These are phyloP conservation scores for Tapera naevia DNA, from an alignment of 2,797 vertebrate genomes.

Conservation along the genomic window DNA sequence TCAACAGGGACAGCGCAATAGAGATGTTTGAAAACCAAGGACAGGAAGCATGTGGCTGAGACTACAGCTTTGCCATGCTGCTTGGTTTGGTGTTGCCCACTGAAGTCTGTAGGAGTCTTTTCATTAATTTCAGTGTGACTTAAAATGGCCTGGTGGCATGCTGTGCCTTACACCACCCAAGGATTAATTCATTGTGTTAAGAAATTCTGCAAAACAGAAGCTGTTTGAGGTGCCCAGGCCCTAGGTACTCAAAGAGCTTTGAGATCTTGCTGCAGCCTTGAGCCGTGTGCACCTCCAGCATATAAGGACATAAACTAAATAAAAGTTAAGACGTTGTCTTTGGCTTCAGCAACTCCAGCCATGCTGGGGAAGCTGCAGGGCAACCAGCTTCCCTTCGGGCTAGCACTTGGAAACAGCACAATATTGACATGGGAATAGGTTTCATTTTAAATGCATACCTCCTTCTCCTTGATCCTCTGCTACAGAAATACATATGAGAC, in stretches of 20 bases:
- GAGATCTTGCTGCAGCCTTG: background rate
- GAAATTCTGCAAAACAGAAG: background rate
- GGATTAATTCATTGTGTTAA: background rate
- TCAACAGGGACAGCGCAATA: background rate
- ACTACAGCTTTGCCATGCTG: background rate
- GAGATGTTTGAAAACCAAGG: background rate
- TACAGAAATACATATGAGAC: background rate
- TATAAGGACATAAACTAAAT: background rate
- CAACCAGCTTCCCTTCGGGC: rapidly evolving
- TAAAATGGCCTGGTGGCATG: background rate
- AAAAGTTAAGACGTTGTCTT: background rate
- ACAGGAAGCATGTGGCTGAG: background rate
- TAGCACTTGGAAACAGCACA: background rate
- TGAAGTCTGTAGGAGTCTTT: constrained; percentile 29
- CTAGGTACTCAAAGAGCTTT: background rate
- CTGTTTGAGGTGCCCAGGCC: background rate
- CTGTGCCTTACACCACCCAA: background rate
- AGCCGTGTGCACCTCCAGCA: background rate
- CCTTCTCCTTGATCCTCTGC: background rate
- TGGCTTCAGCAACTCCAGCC: background rate
- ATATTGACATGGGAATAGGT: background rate
- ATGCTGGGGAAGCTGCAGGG: background rate
- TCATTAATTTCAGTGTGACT: constrained; percentile 12
- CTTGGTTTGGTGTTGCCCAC: background rate
- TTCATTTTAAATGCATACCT: background rate